phyloP scores from a whole-genome alignment of 2,797 vertebrate species.

The Gila robusta region DNA sequence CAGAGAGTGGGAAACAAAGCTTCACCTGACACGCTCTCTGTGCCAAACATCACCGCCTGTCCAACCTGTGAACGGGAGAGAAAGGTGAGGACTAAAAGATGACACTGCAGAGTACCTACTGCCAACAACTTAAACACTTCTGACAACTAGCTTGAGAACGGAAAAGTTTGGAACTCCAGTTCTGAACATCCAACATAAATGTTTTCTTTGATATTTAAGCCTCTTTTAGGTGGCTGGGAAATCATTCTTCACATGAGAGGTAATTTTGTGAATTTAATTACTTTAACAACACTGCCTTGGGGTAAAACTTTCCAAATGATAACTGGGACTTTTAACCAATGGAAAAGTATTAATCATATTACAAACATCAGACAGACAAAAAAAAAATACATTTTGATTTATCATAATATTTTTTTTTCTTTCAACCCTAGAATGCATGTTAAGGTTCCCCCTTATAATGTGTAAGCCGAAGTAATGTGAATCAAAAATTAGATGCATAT shows the following conservation, averaged over 20 bases:
- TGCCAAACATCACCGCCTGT: slow-evolving; percentile 53
- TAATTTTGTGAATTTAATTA: slow-evolving; percentile 42
- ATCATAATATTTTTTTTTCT: no score
- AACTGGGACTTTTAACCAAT: slow-evolving; percentile 36
- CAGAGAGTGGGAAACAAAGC: slow-evolving; percentile 54
- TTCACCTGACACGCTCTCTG: slow-evolving; percentile 66
- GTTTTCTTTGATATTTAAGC: slow-evolving; percentile 55
- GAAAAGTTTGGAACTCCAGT: slow-evolving; percentile 34
- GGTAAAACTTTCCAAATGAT: slow-evolving; percentile 43
- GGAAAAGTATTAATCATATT: slow-evolving; percentile 28
- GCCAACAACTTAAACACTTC: slow-evolving; percentile 29
- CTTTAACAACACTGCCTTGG: slow-evolving; percentile 50
- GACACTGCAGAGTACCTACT: no score
- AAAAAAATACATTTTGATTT: neutral
- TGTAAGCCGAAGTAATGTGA: neutral
- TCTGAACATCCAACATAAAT: slow-evolving; percentile 56
- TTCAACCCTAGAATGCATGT: neutral
- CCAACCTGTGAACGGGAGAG: slow-evolving; percentile 54
- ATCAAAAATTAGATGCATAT: neutral
- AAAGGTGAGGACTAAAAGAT: neutral
- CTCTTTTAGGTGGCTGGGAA: slow-evolving; percentile 50
- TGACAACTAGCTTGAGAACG: neutral
- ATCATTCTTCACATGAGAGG: slow-evolving; percentile 51
- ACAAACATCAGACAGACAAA: neutral
- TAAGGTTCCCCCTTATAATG: neutral